Percentiles rank a stretch among this genome's conserved stretches.
Conservation (phyloP, 37 sponge, comb jelly and placozoan species). For the Chondrilla cf. caribensis region DNA sequence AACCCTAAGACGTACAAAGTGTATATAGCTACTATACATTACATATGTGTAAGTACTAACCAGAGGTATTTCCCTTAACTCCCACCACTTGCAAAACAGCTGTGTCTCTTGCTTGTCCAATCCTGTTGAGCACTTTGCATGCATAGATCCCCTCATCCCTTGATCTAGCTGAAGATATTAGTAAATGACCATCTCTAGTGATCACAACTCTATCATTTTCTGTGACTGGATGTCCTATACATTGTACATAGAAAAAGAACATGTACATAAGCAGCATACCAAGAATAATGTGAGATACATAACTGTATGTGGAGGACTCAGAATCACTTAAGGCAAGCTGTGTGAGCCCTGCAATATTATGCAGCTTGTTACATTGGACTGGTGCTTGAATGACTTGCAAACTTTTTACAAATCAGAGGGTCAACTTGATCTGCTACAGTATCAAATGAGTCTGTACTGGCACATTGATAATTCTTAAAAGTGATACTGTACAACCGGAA, state of each 20-base stretch:
- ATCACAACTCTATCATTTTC: conserved; percentile 4
- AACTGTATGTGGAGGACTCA: not conserved
- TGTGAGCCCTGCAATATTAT: not conserved
- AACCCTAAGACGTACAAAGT: too few species aligned
- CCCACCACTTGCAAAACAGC: not conserved
- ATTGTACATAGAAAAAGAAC: not conserved
- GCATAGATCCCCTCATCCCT: conserved; percentile 9
- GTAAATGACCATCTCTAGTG: not conserved
- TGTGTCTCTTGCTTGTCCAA: not conserved
- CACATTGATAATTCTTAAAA: too few species aligned
- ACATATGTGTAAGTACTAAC: not conserved
- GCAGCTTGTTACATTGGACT: too few species aligned
- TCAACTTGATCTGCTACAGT: too few species aligned
- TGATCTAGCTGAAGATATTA: not conserved
- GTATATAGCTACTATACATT: not conserved
- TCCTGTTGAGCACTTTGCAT: not conserved
- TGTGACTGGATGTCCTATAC: not conserved
- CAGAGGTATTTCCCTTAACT: conserved; percentile 15
- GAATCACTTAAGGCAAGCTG: not conserved
- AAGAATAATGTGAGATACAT: not conserved
- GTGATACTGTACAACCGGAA: too few species aligned
- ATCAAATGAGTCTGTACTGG: too few species aligned
- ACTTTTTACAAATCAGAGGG: too few species aligned
- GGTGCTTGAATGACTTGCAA: too few species aligned
- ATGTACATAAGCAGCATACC: not conserved